Conservation (phyloP, 2,797 vertebrate genomes). For the Tokudaia tokunoshimensis region DNA sequence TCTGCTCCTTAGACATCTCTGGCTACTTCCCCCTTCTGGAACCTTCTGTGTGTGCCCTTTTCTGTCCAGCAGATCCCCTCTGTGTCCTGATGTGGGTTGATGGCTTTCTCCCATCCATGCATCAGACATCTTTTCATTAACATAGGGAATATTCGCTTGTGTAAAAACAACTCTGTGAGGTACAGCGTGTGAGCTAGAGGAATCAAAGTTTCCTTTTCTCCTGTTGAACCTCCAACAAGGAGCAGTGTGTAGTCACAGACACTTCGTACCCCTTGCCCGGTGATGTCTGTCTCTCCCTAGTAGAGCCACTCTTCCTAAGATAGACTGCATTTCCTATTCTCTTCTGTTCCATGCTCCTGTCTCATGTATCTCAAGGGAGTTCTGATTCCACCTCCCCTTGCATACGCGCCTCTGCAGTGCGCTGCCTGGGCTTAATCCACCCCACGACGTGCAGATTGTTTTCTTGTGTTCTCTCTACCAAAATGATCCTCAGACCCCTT, state of each 20-base stretch:
- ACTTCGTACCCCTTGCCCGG: fast-evolving
- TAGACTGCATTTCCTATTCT: neutral
- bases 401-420: neutral
- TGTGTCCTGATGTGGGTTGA: neutral
- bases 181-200: neutral
- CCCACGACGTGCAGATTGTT: neutral
- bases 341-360: neutral
- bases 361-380: fast-evolving
- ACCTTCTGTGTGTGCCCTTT: neutral
- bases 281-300: neutral
- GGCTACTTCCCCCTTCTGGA: neutral
- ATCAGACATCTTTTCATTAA: neutral
- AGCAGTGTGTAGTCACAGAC: neutral
- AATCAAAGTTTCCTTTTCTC: neutral
- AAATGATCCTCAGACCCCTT: neutral
- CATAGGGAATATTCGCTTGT: neutral
- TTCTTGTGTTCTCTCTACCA: neutral
- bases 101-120: neutral
- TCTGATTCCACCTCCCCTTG: neutral
- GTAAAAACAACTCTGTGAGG: neutral
- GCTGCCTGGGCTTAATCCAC: neutral
- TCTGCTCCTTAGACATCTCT: neutral
- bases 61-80: neutral
- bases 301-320: neutral
- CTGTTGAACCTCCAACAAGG: neutral